Conservation (phyloP, 2,113 vertebrate species). For the Rhegmatorhina hoffmannsi region DNA sequence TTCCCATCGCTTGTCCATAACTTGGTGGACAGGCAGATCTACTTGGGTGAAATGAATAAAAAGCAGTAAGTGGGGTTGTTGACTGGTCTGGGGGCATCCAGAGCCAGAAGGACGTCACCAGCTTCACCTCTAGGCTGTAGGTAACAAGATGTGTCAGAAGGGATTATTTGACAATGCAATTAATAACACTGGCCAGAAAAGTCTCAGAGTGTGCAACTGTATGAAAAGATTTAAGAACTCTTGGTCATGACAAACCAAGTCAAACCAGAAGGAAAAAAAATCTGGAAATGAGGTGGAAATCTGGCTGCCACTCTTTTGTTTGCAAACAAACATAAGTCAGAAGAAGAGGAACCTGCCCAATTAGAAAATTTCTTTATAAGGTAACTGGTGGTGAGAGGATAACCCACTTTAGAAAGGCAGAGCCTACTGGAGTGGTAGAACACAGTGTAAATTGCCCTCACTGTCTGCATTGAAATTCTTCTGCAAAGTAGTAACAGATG, state of each 20-base stretch:
- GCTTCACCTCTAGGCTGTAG: not conserved
- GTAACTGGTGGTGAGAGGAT: slow-evolving; percentile 38
- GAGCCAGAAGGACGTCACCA: slow-evolving; percentile 18
- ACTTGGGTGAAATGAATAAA: not conserved
- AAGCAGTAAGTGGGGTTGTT: not conserved
- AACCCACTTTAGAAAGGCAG: not conserved
- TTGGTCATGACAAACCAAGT: not conserved
- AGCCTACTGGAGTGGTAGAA: not conserved
- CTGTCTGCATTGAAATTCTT: not conserved
- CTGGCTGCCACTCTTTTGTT: slow-evolving; percentile 14
- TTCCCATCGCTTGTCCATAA: slow-evolving; percentile 57
- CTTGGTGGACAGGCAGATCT: not conserved
- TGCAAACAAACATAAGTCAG: slow-evolving; percentile 5
- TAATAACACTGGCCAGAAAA: slow-evolving; percentile 5
- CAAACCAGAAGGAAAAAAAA: slow-evolving; percentile 15
- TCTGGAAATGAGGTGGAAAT: slow-evolving; percentile 36
- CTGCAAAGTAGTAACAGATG: slow-evolving; percentile 30
- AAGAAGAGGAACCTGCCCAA: slow-evolving; percentile 54
- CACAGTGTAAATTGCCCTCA: not conserved
- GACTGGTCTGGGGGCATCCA: not conserved
- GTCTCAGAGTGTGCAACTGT: not conserved
- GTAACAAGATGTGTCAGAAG: not conserved
- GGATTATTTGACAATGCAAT: not conserved
- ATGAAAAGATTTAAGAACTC: slow-evolving; percentile 26
- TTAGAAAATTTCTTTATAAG: slow-evolving; percentile 65